Evolutionary conservation across 2,113 vertebrate genomes (phyloP), one percentile per base, ranked within the genome.

Genomic region (Aldabrachelys gigantea): DNA sequence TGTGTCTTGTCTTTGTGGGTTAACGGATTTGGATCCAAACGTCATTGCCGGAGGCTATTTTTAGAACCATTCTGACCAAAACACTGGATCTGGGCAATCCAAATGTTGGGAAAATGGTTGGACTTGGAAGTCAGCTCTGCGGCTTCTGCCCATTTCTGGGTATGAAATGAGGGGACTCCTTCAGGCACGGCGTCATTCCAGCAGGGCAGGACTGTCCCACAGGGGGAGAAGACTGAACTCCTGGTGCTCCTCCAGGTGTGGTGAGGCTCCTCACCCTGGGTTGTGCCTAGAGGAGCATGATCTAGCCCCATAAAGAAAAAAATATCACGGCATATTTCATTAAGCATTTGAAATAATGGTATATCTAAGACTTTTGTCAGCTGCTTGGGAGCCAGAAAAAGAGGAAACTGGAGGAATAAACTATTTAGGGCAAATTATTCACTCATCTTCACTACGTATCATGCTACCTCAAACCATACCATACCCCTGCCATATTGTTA

Each of bases 321-420:
- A 24, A 41, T 76, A 25, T 25, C 10, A 25, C 4, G 41, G 22
- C 35, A 13, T 19, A 49, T 31, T 79, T 79, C 81, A 75, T 56
- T 85, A 52, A 79, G 57, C n/a, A 89, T 25, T 3, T 10, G 35
- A 78, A 75, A 89, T 84, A 84, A 78, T 1, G 25, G 29, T 75
- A 19, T 4, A 2, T n/a, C 27, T 6, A 12, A 25, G 75, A 11
- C 0, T 2, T 80, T 19, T 49, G 14, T 29, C 72, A 4, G 75
- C 79, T 76, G 79, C 69, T 78, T 27, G 59, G 69, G 82, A 53
- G 72, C 31, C 5, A 47, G 1, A 47, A 44, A 0, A 0, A 0
- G 21, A 22, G 47, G 56, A 41, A 83, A 21, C 62, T 0, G 12
- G 88, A 87, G 49, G 88, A 82, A 75, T n/a, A 0, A 1, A 50